These are phyloP conservation scores for Zhuqinia jingwanae DNA, from an alignment of 2,888 invertebrate species.

Conservation along the genomic window DNA sequence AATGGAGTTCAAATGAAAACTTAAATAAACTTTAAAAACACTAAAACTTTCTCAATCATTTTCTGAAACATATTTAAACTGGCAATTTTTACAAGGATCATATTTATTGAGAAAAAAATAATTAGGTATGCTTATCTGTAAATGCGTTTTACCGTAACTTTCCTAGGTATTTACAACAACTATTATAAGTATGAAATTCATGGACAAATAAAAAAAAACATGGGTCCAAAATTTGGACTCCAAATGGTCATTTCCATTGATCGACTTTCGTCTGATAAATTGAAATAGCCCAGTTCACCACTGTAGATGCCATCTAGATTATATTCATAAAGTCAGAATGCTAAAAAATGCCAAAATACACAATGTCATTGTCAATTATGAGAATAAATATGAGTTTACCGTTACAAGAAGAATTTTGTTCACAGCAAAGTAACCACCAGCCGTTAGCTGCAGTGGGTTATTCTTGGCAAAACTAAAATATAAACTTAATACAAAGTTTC, in stretches of 20 bases:
- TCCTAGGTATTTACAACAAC: no score
- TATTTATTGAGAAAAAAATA: no score
- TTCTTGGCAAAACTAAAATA: constrained; percentile 75
- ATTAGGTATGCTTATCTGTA: no score
- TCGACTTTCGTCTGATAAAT: constrained; percentile 76
- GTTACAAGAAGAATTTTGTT: constrained; percentile 71
- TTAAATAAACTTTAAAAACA: no score
- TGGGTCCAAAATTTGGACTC: not conserved
- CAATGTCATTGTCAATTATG: no score
- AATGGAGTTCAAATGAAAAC: no score
- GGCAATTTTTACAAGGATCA: no score
- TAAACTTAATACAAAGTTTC: constrained; percentile 76
- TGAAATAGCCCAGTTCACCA: constrained; percentile 75
- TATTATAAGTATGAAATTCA: no score
- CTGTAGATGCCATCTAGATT: constrained; percentile 71
- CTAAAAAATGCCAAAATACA: not conserved
- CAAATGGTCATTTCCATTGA: constrained; percentile 71
- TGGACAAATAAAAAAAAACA: not conserved
- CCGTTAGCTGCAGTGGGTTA: constrained; percentile 74
- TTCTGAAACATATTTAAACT: no score
- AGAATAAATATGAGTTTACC: no score
- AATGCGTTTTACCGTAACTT: no score
- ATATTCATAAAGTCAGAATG: not conserved
- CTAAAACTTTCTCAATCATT: no score
- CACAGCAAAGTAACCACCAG: constrained; percentile 75